phyloP scores from a whole-genome alignment of 2,888 invertebrate species.

The Caenorhabditis sulstoni region DNA sequence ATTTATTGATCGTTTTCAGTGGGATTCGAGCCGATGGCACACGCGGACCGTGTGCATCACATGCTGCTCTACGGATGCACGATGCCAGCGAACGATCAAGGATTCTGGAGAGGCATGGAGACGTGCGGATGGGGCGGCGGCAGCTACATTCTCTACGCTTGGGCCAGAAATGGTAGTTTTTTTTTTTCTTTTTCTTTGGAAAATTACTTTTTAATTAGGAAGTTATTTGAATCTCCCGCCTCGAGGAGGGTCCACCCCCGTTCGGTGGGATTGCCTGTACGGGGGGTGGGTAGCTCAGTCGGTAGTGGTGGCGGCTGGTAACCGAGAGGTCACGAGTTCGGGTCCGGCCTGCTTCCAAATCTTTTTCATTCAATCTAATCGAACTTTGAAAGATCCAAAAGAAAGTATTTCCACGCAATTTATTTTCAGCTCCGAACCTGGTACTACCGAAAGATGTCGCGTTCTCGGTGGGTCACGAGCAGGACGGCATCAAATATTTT shows the following conservation, averaged over 20 bases:
- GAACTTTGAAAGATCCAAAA: background rate
- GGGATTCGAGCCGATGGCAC: conserved; percentile 83
- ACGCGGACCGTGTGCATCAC: conserved; percentile 84
- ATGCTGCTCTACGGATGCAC: conserved; percentile 84
- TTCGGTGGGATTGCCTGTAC: too few species aligned
- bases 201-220: too few species aligned
- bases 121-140: conserved; percentile 80
- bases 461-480: conserved; percentile 83
- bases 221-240: too few species aligned
- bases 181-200: too few species aligned
- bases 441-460: conserved; percentile 83
- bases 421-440: conserved; percentile 83
- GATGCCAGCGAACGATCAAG: conserved; percentile 82
- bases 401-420: background rate
- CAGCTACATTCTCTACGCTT: conserved; percentile 84
- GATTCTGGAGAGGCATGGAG: conserved; percentile 83
- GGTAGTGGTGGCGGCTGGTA: too few species aligned
- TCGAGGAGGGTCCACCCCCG: too few species aligned
- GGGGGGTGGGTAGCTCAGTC: too few species aligned
- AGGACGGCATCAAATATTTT: conserved; percentile 82
- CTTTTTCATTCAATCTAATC: background rate
- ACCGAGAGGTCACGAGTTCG: too few species aligned
- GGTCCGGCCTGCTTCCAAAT: too few species aligned
- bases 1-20: conserved; percentile 78
- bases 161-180: conserved; percentile 83